Percentiles rank a stretch among this genome's conserved stretches.
Evolutionary conservation across 2,888 invertebrate species (phyloP).

Genomic region (Hypomecis atomaria): DNA sequence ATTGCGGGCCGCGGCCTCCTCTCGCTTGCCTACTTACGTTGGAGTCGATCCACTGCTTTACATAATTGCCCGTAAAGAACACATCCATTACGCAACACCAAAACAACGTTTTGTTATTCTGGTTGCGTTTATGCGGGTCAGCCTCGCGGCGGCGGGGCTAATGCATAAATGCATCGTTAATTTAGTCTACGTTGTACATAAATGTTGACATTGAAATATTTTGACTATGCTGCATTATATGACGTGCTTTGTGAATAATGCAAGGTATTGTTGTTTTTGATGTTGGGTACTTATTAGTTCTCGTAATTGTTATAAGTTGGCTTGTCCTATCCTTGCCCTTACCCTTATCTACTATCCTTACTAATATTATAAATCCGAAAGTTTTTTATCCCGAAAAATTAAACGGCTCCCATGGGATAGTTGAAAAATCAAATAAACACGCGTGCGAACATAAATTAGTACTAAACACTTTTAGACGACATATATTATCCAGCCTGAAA

Average conservation of each 20-base stretch:
- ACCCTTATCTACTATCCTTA: no score
- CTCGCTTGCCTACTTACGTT: conserved; percentile 69
- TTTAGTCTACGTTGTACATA: conserved; percentile 25
- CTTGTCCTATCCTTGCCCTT: no score
- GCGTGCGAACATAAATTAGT: no score
- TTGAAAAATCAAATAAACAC: no score
- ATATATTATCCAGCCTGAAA: not conserved
- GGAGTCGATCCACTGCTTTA: conserved; percentile 73
- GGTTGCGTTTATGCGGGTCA: conserved; percentile 68
- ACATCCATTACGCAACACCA: conserved; percentile 74
- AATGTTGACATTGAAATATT: conserved; percentile 38
- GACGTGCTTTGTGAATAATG: no score
- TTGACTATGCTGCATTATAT: conserved; percentile 16
- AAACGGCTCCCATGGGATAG: no score
- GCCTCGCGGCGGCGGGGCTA: conserved; percentile 37
- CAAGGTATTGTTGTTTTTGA: conserved; percentile 1
- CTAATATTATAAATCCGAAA: no score
- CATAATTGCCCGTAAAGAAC: conserved; percentile 79
- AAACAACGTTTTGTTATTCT: conserved; percentile 73
- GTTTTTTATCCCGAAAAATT: no score
- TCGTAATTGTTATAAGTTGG: no score
- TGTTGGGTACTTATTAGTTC: not conserved
- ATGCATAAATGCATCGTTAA: conserved; percentile 39
- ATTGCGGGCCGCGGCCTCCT: conserved; percentile 55
- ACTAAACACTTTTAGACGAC: no score